Evolutionary conservation across 1,140 invertebrate species (phyloP).

Genomic region (Drosophila pseudoobscura): DNA sequence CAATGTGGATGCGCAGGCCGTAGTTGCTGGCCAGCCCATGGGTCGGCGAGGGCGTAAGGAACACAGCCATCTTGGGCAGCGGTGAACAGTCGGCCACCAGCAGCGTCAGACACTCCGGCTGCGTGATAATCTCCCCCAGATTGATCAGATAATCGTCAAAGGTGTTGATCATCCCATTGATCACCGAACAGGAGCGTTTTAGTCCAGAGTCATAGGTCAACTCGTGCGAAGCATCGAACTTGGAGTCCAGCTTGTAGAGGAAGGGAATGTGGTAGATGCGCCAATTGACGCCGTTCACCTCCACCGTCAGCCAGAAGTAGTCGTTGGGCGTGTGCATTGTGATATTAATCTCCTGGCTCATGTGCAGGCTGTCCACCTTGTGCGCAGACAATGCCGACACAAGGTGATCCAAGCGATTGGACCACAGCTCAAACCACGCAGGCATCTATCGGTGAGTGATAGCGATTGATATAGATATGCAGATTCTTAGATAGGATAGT

Average conservation of each 20-base stretch:
- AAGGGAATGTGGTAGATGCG: slow-evolving; percentile 81
- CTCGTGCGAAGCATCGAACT: slow-evolving; percentile 79
- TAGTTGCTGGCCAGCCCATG: slow-evolving; percentile 58
- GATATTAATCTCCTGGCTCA: slow-evolving; percentile 73
- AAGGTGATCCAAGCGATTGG: slow-evolving; percentile 74
- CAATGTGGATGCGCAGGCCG: slow-evolving; percentile 73
- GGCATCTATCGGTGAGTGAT: slow-evolving; percentile 62
- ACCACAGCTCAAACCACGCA: slow-evolving; percentile 80
- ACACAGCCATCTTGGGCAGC: slow-evolving; percentile 69
- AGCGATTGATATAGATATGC: neutral
- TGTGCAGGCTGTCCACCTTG: slow-evolving; percentile 73
- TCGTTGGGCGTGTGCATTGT: slow-evolving; percentile 74
- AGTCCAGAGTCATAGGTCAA: slow-evolving; percentile 73
- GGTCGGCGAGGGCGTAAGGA: slow-evolving; percentile 55
- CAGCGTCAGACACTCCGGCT: slow-evolving; percentile 62
- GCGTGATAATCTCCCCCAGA: slow-evolving; percentile 53
- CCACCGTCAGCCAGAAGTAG: slow-evolving; percentile 72
- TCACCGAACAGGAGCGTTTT: slow-evolving; percentile 78
- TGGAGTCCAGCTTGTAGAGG: slow-evolving; percentile 76
- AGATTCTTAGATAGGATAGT: neutral
- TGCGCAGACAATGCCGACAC: slow-evolving; percentile 73
- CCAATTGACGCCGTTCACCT: slow-evolving; percentile 75
- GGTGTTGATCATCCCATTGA: slow-evolving; percentile 77
- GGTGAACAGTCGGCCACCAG: slow-evolving; percentile 77
- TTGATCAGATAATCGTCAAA: slow-evolving; percentile 80